Base-by-base conservation (phyloP, 2,113 vertebrate species). In the Turnix velox region DNA sequence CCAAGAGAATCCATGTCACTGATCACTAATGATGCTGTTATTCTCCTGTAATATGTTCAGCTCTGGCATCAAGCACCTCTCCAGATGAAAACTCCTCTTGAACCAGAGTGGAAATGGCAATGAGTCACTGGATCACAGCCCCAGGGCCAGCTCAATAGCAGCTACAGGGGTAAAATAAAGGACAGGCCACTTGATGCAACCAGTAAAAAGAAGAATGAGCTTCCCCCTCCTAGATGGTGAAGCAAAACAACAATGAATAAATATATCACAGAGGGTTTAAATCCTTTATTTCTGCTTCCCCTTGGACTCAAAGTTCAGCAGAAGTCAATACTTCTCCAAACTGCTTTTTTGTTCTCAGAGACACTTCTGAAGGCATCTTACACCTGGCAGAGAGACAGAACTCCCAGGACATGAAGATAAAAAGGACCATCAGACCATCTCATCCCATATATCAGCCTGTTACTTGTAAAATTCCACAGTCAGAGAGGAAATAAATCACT, bases 241-340 rank as follows among this genome's bases (percentile, higher is more conserved):
- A 43, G 27, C n/a, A 31, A 77, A 69, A 28, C 62, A 75, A 42
- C 1, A 48, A 20, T 4, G 11, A 71, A 48, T 16, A 2, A 71
- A 48, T 16, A 2, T 6, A 19, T 33, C 71, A 16, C 37, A 68
- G 58, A 27, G 17, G 12, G 30, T 18, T 10, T 52, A 22, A n/a
- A 23, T 18, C 16, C 1, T n/a, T 74, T 46, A 48, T 20, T 15
- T 37, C 16, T 57, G 80, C 73, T 92, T 84, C 88, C 94, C 88
- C 84, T 45, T 45, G 6, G 57, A 6, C 51, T 4, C 88, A 57
- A 59, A 90, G 92, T 19, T 84, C 77, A 88, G 77, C 62, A 84
- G 68, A 92, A 88, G 69, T 74, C 63, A 73, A 42, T 5, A 63
- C 71, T 91, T 89, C 94, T 48, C 73, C 86, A 84, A 69, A 84